Conservation (phyloP, 2,888 invertebrate genomes). For the Tachina grossa region DNA sequence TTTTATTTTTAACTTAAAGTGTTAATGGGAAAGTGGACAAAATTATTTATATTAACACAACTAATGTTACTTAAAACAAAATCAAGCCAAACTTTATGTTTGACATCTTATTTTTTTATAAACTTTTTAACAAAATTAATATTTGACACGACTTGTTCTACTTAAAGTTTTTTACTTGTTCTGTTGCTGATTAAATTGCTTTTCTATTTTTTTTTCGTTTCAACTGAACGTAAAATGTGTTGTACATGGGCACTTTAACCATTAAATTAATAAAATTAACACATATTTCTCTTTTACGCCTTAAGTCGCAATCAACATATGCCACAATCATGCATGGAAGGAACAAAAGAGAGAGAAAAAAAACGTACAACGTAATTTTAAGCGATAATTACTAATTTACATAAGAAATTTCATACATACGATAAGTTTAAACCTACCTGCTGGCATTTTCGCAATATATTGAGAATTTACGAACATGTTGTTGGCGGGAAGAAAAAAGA, state of each 20-base stretch:
- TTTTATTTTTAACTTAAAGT: no score
- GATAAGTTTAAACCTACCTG: conserved; percentile 46
- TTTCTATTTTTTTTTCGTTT: neutral
- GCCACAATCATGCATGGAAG: neutral
- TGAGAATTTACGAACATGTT: neutral
- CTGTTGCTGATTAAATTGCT: neutral
- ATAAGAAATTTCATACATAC: conserved; percentile 57
- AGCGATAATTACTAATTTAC: conserved; percentile 67
- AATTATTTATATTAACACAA: no score
- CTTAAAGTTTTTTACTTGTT: neutral
- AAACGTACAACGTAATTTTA: conserved; percentile 45
- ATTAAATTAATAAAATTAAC: neutral
- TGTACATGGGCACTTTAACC: neutral
- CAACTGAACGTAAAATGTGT: neutral
- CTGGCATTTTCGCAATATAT: conserved; percentile 6
- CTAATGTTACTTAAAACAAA: no score
- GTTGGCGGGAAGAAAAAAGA: neutral
- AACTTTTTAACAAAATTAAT: neutral
- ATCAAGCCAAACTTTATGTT: no score
- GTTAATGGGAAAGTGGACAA: no score
- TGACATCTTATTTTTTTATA: no score
- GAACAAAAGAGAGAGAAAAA: conserved; percentile 4
- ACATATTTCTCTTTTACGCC: conserved; percentile 2
- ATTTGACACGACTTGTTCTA: neutral
- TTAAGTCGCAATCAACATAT: neutral